These are phyloP conservation scores for Vidua chalybeata DNA, from an alignment of 2,113 vertebrate species.

Conservation along the genomic window DNA sequence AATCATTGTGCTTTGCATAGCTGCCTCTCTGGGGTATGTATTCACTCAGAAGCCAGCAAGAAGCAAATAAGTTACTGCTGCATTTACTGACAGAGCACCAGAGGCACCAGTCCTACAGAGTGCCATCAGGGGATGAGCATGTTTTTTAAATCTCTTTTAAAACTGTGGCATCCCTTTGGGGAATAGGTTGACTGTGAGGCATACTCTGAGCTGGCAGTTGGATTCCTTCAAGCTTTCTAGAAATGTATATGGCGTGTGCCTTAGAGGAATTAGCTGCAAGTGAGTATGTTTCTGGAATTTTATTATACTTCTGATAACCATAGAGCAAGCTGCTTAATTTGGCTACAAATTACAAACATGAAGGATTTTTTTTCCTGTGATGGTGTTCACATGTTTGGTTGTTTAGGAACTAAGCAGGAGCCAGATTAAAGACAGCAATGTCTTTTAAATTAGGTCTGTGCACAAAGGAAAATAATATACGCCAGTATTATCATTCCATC, in stretches of 20 bases:
- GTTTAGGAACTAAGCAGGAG: neutral
- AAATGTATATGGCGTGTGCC: conserved; percentile 32
- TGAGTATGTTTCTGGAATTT: conserved; percentile 42
- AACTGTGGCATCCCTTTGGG: conserved; percentile 38
- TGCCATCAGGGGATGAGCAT: conserved; percentile 17
- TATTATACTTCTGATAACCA: conserved; percentile 17
- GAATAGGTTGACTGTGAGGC: conserved; percentile 39
- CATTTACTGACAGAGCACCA: conserved; percentile 58
- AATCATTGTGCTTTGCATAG: conserved; percentile 46
- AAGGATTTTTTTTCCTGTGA: conserved; percentile 6
- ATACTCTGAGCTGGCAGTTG: conserved; percentile 29
- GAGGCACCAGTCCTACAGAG: conserved; percentile 38
- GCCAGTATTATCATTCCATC: neutral
- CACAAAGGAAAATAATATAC: neutral
- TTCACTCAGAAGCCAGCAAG: conserved; percentile 49
- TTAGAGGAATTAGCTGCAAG: conserved; percentile 37
- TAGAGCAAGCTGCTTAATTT: conserved; percentile 18
- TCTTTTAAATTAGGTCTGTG: neutral
- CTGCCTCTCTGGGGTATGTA: conserved; percentile 20
- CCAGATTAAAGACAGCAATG: neutral
- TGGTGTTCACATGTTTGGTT: neutral
- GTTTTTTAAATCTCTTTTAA: conserved; percentile 44
- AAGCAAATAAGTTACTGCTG: conserved; percentile 62
- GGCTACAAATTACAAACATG: neutral
- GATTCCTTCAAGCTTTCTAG: conserved; percentile 50